These are phyloP conservation scores for Bombyx mandarina DNA, from an alignment of 1,140 invertebrate genomes.

Conservation along the genomic window DNA sequence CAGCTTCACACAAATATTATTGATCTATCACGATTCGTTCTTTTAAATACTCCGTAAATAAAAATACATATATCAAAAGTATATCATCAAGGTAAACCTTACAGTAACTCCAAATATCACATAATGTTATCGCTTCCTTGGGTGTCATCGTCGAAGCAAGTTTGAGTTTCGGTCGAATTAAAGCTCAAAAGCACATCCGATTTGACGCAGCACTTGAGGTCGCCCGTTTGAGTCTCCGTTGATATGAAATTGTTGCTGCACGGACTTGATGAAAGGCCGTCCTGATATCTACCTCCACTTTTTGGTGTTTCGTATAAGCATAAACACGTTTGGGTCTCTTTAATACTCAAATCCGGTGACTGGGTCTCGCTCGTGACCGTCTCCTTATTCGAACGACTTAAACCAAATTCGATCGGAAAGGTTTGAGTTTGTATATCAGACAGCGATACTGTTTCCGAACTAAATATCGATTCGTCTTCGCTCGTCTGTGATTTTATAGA, in stretches of 20 bases:
- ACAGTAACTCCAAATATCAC: slow-evolving; percentile 10
- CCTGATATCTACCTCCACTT: slow-evolving; percentile 19
- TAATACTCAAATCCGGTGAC: slow-evolving; percentile 47
- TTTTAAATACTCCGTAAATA: no score
- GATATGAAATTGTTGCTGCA: slow-evolving; percentile 31
- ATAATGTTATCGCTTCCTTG: slow-evolving; percentile 4
- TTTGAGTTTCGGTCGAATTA: slow-evolving; percentile 43
- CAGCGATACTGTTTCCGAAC: slow-evolving; percentile 41
- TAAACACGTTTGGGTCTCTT: slow-evolving; percentile 54
- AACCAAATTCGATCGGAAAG: slow-evolving; percentile 42
- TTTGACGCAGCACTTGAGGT: slow-evolving; percentile 14
- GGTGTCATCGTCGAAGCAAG: slow-evolving; percentile 29
- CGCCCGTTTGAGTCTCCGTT: slow-evolving; percentile 47
- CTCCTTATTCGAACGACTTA: slow-evolving; percentile 43
- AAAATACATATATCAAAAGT: no score
- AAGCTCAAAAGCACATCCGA: slow-evolving; percentile 35
- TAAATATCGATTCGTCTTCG: slow-evolving; percentile 52
- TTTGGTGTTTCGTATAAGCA: slow-evolving; percentile 42
- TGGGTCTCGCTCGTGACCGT: slow-evolving; percentile 42
- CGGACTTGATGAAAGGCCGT: slow-evolving; percentile 36
- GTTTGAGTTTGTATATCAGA: slow-evolving; percentile 62
- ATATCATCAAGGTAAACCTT: neutral
- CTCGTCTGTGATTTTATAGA: slow-evolving; percentile 42
- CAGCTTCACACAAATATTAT: no score
- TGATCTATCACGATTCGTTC: no score